Percentiles rank a stretch among this genome's conserved stretches.
Evolutionary conservation across 2,888 invertebrate species (phyloP).

Genomic region (Cinara cedri): DNA sequence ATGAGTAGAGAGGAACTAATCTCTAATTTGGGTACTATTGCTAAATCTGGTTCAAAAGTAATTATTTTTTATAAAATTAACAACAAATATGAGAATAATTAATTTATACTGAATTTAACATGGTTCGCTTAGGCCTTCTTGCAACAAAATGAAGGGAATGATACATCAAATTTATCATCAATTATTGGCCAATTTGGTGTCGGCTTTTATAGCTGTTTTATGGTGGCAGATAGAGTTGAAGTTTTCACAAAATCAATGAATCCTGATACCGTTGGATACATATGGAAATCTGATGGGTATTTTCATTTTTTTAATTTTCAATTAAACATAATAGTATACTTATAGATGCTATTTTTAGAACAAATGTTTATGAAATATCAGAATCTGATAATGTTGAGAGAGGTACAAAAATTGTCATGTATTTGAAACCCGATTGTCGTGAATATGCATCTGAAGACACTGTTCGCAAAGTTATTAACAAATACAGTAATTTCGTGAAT

Average conservation of each 20-base stretch:
- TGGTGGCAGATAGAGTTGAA: slow-evolving; percentile 95
- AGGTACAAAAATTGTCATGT: slow-evolving; percentile 92
- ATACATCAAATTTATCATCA: slow-evolving; percentile 70
- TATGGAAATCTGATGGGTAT: slow-evolving; percentile 92
- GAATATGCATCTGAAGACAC: slow-evolving; percentile 88
- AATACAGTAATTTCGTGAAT: slow-evolving; percentile 97
- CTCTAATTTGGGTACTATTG: slow-evolving; percentile 92
- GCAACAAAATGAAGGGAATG: slow-evolving; percentile 79
- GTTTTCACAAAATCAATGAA: slow-evolving; percentile 81
- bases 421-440: slow-evolving; percentile 84
- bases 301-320: slow-evolving; percentile 10
- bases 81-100: neutral
- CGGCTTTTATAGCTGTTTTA: slow-evolving; percentile 96
- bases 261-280: slow-evolving; percentile 73
- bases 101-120: slow-evolving; percentile 23
- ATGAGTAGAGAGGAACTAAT: slow-evolving; percentile 93
- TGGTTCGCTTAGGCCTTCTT: slow-evolving; percentile 72
- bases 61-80: slow-evolving; percentile 9
- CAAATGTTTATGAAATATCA: slow-evolving; percentile 87
- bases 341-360: slow-evolving; percentile 65
- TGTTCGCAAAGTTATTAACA: slow-evolving; percentile 86
- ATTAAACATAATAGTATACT: neutral
- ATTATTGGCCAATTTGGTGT: slow-evolving; percentile 98
- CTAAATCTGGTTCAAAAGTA: slow-evolving; percentile 91
- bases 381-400: slow-evolving; percentile 81